These are phyloP conservation scores for Heliconius cydno DNA, from an alignment of 2,888 invertebrate genomes.

Conservation along the genomic window DNA sequence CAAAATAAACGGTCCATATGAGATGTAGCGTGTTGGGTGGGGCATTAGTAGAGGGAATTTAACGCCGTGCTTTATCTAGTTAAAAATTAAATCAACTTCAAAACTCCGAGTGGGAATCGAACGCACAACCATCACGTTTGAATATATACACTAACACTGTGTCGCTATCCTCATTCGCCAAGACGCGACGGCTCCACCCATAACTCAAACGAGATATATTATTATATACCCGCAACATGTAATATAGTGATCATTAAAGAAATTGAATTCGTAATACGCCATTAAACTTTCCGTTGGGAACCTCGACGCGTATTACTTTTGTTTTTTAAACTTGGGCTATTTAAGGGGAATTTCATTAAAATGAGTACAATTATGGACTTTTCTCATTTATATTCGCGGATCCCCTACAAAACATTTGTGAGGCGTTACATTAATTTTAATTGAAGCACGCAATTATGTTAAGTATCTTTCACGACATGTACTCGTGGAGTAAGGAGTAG, in stretches of 20 bases:
- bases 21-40: too few relatives aligned
- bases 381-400: constrained; percentile 56
- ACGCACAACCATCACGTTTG: background rate
- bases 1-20: too few relatives aligned
- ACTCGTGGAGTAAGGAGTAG: background rate
- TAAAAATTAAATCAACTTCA: too few relatives aligned
- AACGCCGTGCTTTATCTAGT: too few relatives aligned
- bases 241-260: constrained; percentile 36
- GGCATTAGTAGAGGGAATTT: too few relatives aligned
- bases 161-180: background rate
- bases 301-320: constrained; percentile 70
- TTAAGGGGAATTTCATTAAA: constrained; percentile 70
- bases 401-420: constrained; percentile 54
- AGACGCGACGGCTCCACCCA: background rate
- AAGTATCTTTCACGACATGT: constrained; percentile 15
- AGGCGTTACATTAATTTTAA: constrained; percentile 67
- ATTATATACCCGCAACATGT: constrained; percentile 4
- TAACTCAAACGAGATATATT: constrained; percentile 18
- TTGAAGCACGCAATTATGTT: constrained; percentile 48
- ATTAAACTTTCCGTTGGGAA: constrained; percentile 74
- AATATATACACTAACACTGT: background rate
- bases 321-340: constrained; percentile 71
- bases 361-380: constrained; percentile 58
- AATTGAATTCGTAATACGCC: constrained; percentile 73
- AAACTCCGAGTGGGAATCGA: background rate